These are phyloP conservation scores for Drosophila flavopinicola DNA, from an alignment of 2,888 invertebrate species.

Conservation along the genomic window DNA sequence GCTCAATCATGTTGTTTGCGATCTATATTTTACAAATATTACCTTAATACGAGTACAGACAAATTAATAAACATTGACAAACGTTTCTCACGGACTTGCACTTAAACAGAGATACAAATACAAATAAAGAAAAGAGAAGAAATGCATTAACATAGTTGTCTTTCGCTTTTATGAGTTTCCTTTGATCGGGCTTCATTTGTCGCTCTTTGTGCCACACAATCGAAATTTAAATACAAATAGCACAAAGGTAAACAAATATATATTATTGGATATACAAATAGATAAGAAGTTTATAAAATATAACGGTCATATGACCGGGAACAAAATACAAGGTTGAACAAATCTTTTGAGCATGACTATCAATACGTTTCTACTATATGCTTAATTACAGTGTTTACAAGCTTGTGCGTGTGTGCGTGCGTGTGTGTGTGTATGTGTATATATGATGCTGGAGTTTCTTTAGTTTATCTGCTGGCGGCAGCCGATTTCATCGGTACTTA, in stretches of 20 bases:
- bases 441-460: slow-evolving; percentile 10
- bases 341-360: slow-evolving; percentile 35
- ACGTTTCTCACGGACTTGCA: background rate
- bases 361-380: slow-evolving; percentile 17
- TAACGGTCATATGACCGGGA: slow-evolving; percentile 16
- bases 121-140: slow-evolving; percentile 13
- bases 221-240: slow-evolving; percentile 20
- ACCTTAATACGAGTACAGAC: slow-evolving; percentile 14
- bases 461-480: slow-evolving; percentile 22
- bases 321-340: slow-evolving; percentile 39
- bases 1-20: background rate
- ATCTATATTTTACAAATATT: slow-evolving; percentile 4
- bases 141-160: slow-evolving; percentile 34
- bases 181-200: slow-evolving; percentile 23
- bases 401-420: background rate
- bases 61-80: slow-evolving; percentile 10
- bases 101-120: slow-evolving; percentile 3
- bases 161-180: slow-evolving; percentile 24
- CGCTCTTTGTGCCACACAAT: slow-evolving; percentile 28
- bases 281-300: slow-evolving; percentile 11
- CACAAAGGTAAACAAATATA: slow-evolving; percentile 26
- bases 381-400: slow-evolving; percentile 3
- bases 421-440: slow-evolving; percentile 1
- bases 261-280: slow-evolving; percentile 7
- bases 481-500: slow-evolving; percentile 16